phyloP scores from a whole-genome alignment of 1,140 invertebrate species.

The Magallana gigas region DNA sequence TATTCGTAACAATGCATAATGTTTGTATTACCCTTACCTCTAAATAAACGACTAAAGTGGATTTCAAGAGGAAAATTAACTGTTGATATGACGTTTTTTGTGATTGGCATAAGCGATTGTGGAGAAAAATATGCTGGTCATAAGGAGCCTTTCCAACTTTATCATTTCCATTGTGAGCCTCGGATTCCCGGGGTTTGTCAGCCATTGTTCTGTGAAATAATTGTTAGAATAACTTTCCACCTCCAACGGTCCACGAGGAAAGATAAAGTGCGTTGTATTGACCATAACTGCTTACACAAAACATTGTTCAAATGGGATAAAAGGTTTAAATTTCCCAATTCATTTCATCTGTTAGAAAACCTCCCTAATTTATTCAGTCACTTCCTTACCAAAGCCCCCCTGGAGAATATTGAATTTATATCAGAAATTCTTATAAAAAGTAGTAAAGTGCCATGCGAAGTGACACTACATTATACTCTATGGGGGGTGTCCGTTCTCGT shows the following conservation, averaged over 20 bases:
- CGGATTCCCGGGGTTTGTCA: conserved; percentile 23
- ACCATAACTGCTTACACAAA: conserved; percentile 30
- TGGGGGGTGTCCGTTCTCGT: background rate
- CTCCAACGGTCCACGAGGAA: conserved; percentile 16
- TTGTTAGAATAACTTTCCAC: conserved; percentile 23
- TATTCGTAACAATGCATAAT: background rate
- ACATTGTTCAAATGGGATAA: conserved; percentile 36
- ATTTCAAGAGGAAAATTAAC: conserved; percentile 26
- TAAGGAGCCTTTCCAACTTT: background rate
- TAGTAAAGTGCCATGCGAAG: background rate
- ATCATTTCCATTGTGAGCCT: background rate
- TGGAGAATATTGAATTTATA: conserved; percentile 34
- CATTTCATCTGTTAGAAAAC: conserved; percentile 38
- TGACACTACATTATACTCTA: conserved; percentile 7
- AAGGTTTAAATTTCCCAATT: conserved; percentile 36
- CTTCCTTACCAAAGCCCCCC: conserved; percentile 10
- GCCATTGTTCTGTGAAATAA: conserved; percentile 15
- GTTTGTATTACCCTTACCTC: background rate
- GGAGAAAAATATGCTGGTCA: conserved; percentile 18
- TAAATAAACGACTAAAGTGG: background rate
- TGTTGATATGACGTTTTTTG: background rate
- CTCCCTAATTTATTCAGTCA: conserved; percentile 31
- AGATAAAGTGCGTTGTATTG: conserved; percentile 23
- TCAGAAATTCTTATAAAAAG: conserved; percentile 22
- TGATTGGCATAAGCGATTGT: conserved; percentile 4